Base-by-base conservation (phyloP, 2,888 invertebrate species). In the Heliconius aoede region DNA sequence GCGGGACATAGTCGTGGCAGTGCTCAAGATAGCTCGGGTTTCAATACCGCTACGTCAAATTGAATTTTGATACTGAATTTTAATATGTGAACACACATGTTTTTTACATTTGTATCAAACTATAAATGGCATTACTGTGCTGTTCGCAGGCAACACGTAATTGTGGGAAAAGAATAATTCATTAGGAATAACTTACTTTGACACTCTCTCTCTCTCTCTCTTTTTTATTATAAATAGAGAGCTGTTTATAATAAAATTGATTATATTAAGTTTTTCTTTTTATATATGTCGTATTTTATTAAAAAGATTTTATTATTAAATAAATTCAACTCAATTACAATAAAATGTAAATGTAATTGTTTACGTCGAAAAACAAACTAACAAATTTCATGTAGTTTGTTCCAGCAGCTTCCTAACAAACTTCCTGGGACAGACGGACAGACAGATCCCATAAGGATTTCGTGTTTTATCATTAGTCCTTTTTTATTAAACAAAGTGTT, bases 11-110 rank as follows among this genome's bases (percentile, higher is more conserved):
- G 32, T 7, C n/a, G 36, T 36, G 76, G 32, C 13, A 36, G 36
- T 36, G 76, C 82, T 84, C 79, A 81, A 79, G 81, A 80, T 78
- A 64, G 4, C 36, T 24, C 64, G 64, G 64, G 36, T 64, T 64
- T 36, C 36, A 64, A 36, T 64, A 64, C 64, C 64, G 64, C 64
- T 64, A 64, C n/a, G 13, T 36, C 32, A 0, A 13, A 32, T 64
- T 36, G 64, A 64, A 64, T 61, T 61, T 61, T 61, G 9, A 61
- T 61, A 61, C 61, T n/a, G 60, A 26, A 60, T 64, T 64, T 64
- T 64, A 64, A 64, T 64, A 64, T 64, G 64, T 64, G 32, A 64
- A 64, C n/a, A 36, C 36, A 36, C 24, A 64, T 36, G 32, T 36
- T 64, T 64, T 64, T 64, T 36, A 64, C 64, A 64, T 64, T 64